A percentile compares a stretch with the other conserved stretches of the same genome.
These are phyloP conservation scores for Oscheius sp. DNA, from an alignment of 2,888 invertebrate species.

Conservation along the genomic window DNA sequence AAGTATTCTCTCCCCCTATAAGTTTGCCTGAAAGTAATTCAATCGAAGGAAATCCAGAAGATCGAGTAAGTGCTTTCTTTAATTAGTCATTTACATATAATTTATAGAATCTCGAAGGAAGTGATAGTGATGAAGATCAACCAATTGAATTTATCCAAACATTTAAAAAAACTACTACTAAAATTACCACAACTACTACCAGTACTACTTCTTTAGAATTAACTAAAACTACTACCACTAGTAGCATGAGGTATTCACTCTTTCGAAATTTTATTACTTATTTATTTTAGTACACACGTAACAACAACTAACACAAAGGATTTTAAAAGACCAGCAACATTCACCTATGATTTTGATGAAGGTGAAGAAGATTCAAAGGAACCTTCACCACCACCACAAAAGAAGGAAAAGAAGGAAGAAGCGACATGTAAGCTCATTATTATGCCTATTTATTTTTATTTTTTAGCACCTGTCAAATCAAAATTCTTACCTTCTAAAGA, in stretches of 20 bases:
- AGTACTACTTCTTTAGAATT: neutral
- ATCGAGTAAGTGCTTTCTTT: slow-evolving; percentile 1
- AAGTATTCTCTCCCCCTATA: slow-evolving; percentile 56
- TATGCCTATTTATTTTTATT: neutral
- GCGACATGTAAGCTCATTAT: neutral
- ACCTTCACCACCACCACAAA: neutral
- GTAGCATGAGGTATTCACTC: neutral
- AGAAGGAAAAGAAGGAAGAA: slow-evolving; percentile 16
- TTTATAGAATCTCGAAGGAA: slow-evolving; percentile 23
- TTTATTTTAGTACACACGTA: neutral
- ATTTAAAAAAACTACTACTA: neutral
- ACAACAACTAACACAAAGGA: neutral
- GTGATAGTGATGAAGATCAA: slow-evolving; percentile 34
- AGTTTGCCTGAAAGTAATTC: slow-evolving; percentile 59
- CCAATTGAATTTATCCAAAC: slow-evolving; percentile 4
- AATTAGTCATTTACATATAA: neutral
- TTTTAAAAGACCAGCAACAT: neutral
- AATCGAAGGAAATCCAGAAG: slow-evolving; percentile 46
- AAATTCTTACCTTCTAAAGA: slow-evolving; percentile 49
- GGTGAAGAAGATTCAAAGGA: neutral
- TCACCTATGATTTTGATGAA: slow-evolving; percentile 27
- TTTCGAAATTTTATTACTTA: neutral
- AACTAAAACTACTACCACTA: neutral
- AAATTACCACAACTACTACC: neutral
- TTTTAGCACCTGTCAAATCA: slow-evolving; percentile 19